Evolutionary conservation across 1,140 invertebrate species (phyloP).

Genomic region (Scaptodrosophila lebanonensis): DNA sequence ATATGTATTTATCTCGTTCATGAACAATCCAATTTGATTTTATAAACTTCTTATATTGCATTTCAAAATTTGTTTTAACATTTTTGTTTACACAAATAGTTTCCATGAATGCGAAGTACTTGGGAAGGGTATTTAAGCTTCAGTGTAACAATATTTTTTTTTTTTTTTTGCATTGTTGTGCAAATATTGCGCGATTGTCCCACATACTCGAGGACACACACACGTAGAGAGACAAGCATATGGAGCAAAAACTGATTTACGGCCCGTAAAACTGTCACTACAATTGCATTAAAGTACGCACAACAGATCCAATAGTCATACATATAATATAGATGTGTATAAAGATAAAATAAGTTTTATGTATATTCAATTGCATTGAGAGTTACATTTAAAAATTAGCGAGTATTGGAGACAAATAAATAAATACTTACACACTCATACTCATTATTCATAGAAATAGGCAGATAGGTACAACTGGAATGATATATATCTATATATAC

Average conservation of each 20-base stretch:
- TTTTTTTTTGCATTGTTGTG: constrained; percentile 41
- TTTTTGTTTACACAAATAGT: too few species aligned
- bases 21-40: too few species aligned
- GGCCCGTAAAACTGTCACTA: constrained; percentile 12
- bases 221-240: too few species aligned
- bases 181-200: constrained; percentile 50
- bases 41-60: too few species aligned
- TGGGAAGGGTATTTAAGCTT: too few species aligned
- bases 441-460: too few species aligned
- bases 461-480: constrained; percentile 57
- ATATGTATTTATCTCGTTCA: too few species aligned
- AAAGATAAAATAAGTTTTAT: constrained; percentile 10
- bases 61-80: too few species aligned
- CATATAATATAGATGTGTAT: constrained; percentile 1
- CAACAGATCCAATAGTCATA: not conserved
- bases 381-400: constrained; percentile 27
- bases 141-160: too few species aligned
- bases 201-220: constrained; percentile 48
- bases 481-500: constrained; percentile 48
- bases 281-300: constrained; percentile 32
- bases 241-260: constrained; percentile 57
- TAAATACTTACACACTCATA: too few species aligned
- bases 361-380: constrained; percentile 26
- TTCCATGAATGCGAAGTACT: too few species aligned
- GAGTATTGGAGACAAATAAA: constrained; percentile 50